A percentile compares a stretch with the other conserved stretches of the same genome.
phyloP scores from a whole-genome alignment of 1,140 invertebrate genomes.

The Zelostemma sp. region DNA sequence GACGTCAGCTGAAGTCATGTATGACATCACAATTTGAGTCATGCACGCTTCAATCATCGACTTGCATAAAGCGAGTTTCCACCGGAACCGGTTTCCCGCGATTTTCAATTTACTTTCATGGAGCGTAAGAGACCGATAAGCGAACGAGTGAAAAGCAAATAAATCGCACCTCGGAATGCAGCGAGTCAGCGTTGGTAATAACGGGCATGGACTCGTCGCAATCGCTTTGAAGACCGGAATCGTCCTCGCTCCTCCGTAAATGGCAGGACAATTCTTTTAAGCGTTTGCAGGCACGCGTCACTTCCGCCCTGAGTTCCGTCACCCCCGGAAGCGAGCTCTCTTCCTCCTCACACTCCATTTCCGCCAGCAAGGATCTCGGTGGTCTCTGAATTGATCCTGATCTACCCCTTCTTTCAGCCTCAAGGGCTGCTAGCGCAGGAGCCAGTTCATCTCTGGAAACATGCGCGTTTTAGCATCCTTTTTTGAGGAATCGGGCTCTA shows the following conservation, averaged over 20 bases:
- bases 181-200: constrained; percentile 59
- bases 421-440: constrained; percentile 57
- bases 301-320: constrained; percentile 75
- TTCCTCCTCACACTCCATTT: constrained; percentile 79
- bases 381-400: constrained; percentile 63
- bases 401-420: constrained; percentile 54
- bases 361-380: constrained; percentile 77
- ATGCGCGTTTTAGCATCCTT: not conserved
- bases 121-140: not conserved
- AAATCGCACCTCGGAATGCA: constrained; percentile 55
- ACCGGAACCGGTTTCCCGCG: no score
- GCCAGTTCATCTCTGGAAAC: constrained; percentile 64
- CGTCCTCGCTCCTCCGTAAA: constrained; percentile 79
- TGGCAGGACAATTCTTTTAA: constrained; percentile 78
- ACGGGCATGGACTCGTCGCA: constrained; percentile 70
- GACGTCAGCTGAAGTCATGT: no score
- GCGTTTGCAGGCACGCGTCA: constrained; percentile 76
- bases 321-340: constrained; percentile 63
- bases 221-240: constrained; percentile 73
- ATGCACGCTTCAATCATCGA: not conserved
- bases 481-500: no score
- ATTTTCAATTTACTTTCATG: no score
- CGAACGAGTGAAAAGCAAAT: not conserved
- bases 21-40: no score
- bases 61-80: not conserved